phyloP scores from a whole-genome alignment of 2,797 vertebrate species.

The Silurus lanzhouensis region DNA sequence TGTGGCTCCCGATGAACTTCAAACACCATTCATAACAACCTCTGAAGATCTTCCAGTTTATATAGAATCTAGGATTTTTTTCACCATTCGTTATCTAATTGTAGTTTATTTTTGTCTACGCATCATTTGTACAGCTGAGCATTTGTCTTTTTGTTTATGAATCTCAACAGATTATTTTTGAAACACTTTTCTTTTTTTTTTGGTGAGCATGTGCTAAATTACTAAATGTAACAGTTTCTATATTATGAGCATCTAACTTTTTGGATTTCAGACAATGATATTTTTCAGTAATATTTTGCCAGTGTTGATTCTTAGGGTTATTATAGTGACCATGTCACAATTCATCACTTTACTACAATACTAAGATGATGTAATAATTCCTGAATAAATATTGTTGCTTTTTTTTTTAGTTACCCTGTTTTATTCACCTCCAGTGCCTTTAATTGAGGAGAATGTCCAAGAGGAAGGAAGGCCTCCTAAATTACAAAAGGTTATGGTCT shows the following conservation, averaged over 20 bases:
- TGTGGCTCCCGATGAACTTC: neutral
- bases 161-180: neutral
- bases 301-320: neutral
- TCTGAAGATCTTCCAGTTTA: neutral
- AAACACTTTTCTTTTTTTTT: no score
- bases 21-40: neutral
- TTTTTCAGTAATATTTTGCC: neutral
- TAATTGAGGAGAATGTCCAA: slow-evolving; percentile 75
- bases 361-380: slow-evolving; percentile 8
- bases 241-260: neutral
- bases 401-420: slow-evolving; percentile 54
- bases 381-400: neutral
- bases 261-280: neutral
- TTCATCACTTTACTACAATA: neutral
- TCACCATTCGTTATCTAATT: neutral
- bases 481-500: slow-evolving; percentile 53
- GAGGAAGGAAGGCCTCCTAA: slow-evolving; percentile 73
- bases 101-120: neutral
- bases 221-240: neutral
- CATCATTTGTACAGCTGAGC: neutral
- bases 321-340: neutral
- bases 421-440: slow-evolving; percentile 78
- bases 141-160: neutral
- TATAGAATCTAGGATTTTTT: neutral
- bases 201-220: neutral